These are phyloP conservation scores for Portunus trituberculatus DNA, from an alignment of 1,140 invertebrate species.

Conservation along the genomic window DNA sequence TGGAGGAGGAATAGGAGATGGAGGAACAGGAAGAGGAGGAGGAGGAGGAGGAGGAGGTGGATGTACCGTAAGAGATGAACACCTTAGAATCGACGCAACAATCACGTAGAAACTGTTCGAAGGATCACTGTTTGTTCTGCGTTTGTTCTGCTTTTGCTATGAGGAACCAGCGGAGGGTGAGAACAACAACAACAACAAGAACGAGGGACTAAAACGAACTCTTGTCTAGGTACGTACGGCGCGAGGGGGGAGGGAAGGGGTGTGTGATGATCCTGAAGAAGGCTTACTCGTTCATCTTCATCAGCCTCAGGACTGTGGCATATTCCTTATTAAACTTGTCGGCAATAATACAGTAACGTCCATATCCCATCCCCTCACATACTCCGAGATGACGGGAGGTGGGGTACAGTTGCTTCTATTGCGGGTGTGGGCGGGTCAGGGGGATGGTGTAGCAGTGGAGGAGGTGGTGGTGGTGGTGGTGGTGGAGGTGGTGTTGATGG, in stretches of 20 bases:
- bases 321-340: constrained; percentile 78
- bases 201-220: too few relatives aligned
- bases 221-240: neutral
- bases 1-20: neutral
- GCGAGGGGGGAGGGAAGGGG: neutral
- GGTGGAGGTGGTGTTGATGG: constrained; percentile 9
- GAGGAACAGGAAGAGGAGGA: neutral
- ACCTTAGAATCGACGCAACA: too few relatives aligned
- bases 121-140: too few relatives aligned
- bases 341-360: constrained; percentile 74
- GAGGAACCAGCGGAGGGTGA: too few relatives aligned
- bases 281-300: constrained; percentile 70
- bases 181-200: too few relatives aligned
- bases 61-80: too few relatives aligned
- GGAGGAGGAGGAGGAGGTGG: neutral
- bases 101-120: too few relatives aligned
- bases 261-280: neutral
- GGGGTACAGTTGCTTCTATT: neutral
- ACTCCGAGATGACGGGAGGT: neutral
- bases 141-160: too few relatives aligned
- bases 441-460: constrained; percentile 16
- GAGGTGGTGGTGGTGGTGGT: constrained; percentile 28
- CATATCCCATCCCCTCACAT: constrained; percentile 77
- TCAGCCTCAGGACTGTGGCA: constrained; percentile 73
- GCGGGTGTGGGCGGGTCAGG: constrained; percentile 39